Base-by-base conservation (phyloP, 2,888 invertebrate genomes). In the Choristoneura rosaceana region DNA sequence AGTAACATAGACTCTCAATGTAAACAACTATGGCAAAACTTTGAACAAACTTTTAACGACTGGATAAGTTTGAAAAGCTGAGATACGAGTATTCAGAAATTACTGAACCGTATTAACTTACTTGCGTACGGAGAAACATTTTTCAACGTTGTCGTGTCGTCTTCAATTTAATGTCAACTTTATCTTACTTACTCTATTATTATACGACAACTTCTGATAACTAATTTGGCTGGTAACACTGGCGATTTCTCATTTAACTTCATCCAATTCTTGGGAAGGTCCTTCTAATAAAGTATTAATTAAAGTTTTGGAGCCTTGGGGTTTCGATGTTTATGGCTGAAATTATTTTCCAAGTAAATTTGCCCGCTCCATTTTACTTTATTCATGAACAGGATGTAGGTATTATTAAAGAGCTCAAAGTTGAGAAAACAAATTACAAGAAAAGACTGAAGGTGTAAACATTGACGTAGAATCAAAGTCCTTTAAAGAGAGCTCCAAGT, bases 1-100 rank as follows among this genome's bases (percentile, higher is more conserved):
- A 81, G 81, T 79, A 77, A 81, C 79, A 81, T 80, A 81, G 81
- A 80, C 81, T 81, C 84, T 81, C 80, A 84, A 84, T 81, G 81
- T 81, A 83, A 81, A 85, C 82, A 81, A 79, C 81, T 77, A 79
- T 80, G 74, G 71, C 78, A 81, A 81, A 76, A 79, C 78, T 69
- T 70, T 82, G 83, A 78, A 83, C 78, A 74, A 77, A 78, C 81
- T 80, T 81, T 84, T 84, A 84, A 81, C 81, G 78, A 79, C 17
- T 38, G 63, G 47, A 38, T 66, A 43, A 41, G 50, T 71, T 67
- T 38, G 25, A 50, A 64, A n/a, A 17, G 64, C 52, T 50, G 34
- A 47, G 38, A 68, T 43, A 25, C 25, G 25, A 25, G 25, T 25
- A 58, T 70, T 52, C 50, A 52, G 52, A 60, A 52, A 33, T 43